Base-by-base conservation (phyloP, 1,140 invertebrate species). In the Zaprionus davidi region DNA sequence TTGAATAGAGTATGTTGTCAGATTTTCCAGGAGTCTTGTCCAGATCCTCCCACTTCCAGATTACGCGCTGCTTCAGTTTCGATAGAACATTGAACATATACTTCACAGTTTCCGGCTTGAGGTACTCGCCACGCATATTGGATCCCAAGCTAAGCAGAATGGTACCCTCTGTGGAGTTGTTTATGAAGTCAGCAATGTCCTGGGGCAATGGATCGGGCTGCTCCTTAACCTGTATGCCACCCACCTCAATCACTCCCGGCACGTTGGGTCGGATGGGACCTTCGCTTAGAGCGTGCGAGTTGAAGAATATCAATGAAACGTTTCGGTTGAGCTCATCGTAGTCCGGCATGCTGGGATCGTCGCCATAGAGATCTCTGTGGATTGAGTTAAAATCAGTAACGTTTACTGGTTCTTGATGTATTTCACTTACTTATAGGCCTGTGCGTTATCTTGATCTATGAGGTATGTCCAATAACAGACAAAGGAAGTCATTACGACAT, bases 81-180 rank as follows among this genome's bases (percentile, higher is more conserved):
- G 84, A 87, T 2, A 95, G 93, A 4, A 93, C 94, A 20, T 82
- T 91, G 15, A 94, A 78, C 56, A 95, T 91, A 2, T 81, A 83
- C 13, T 92, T 65, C 1, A 93, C 83, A 20, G 84, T 94, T 5
- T 93, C 90, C 0, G 77, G 68, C 2, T 93, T 92, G 3, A 95
- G 74, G 5, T 90, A 59, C 3, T 76, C 70, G 3, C 93, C 91
- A 36, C 91, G 84, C 0, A 94, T 70, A 64, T 93, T 94, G 3
- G 94, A 93, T 1, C 95, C 95, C 22, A 95, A 92, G 79, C 94
- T 95, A 55, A 96, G 93, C 44, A 95, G 94, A 59, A 96, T 93
- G 3, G 84, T 81, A n/a, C 80, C 83, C n/a, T 77, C n/a, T 24
- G 68, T 71, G 11, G 76, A 66, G 12, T 86, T 83, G 65, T 79